These are phyloP conservation scores for Acridotheres tristis DNA, from an alignment of 2,797 vertebrate genomes.

Conservation along the genomic window DNA sequence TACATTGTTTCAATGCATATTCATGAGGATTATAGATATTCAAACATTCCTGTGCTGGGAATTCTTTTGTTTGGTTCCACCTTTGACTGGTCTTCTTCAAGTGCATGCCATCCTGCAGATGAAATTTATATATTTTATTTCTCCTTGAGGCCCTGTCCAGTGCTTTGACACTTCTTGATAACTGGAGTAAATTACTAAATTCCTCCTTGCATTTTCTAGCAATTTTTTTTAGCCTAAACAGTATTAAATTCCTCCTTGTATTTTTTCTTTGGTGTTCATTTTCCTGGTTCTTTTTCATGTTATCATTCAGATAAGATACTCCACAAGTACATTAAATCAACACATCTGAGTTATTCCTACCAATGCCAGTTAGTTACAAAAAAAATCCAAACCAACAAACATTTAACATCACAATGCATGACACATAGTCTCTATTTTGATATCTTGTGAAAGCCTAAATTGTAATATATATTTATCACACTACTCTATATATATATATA, in stretches of 20 bases:
- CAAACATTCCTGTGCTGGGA: neutral
- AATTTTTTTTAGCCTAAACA: too few relatives aligned
- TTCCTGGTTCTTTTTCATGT: neutral
- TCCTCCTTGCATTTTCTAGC: neutral
- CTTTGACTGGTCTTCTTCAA: neutral
- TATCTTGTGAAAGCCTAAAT: neutral
- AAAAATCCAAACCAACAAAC: neutral
- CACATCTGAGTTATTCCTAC: neutral
- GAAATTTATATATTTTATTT: neutral
- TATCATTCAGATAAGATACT: neutral
- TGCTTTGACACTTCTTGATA: neutral
- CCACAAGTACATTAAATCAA: neutral
- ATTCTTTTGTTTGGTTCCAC: neutral
- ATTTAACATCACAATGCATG: neutral
- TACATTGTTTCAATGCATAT: neutral
- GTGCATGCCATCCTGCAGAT: neutral
- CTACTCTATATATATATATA: neutral
- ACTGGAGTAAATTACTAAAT: neutral
- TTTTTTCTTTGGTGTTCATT: neutral
- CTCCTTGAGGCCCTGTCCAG: neutral
- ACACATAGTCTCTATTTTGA: neutral
- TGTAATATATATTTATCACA: neutral
- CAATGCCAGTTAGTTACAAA: neutral
- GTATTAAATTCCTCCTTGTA: neutral
- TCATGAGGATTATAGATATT: neutral